Evolutionary conservation across 2,113 vertebrate species (phyloP).

Genomic region (Candoia aspera): DNA sequence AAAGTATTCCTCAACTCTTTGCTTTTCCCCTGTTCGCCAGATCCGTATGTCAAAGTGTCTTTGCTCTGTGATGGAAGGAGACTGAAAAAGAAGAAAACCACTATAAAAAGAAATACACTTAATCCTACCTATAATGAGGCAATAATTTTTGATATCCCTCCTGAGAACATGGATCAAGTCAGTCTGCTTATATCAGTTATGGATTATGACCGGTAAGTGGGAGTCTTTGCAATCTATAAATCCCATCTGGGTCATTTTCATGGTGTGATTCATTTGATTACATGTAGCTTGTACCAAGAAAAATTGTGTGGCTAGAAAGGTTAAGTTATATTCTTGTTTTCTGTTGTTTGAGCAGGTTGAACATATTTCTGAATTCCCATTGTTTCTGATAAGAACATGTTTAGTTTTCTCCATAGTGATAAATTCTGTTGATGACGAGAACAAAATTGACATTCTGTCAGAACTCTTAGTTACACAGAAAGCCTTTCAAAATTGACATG

Average conservation of each 20-base stretch:
- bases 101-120: conserved; percentile 97
- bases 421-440: background rate
- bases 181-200: conserved; percentile 97
- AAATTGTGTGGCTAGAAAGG: background rate
- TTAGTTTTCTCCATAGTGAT: background rate
- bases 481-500: background rate
- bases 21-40: conserved; percentile 56
- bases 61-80: conserved; percentile 94
- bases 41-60: conserved; percentile 98
- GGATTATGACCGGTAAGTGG: conserved; percentile 93
- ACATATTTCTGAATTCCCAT: rapidly evolving
- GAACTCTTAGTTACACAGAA: background rate
- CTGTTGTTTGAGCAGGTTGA: background rate
- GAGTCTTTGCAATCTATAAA: conserved; percentile 19
- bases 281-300: background rate
- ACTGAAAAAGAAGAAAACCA: conserved; percentile 98
- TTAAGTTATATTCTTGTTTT: background rate
- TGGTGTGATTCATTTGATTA: rapidly evolving
- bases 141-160: conserved; percentile 98
- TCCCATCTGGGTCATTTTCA: background rate
- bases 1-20: background rate
- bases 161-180: conserved; percentile 98
- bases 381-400: background rate
- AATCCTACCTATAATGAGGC: conserved; percentile 98
- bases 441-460: background rate